Evolutionary conservation across 2,797 vertebrate genomes (phyloP), one percentile per base, ranked within the genome.

Genomic region (Anas georgica): DNA sequence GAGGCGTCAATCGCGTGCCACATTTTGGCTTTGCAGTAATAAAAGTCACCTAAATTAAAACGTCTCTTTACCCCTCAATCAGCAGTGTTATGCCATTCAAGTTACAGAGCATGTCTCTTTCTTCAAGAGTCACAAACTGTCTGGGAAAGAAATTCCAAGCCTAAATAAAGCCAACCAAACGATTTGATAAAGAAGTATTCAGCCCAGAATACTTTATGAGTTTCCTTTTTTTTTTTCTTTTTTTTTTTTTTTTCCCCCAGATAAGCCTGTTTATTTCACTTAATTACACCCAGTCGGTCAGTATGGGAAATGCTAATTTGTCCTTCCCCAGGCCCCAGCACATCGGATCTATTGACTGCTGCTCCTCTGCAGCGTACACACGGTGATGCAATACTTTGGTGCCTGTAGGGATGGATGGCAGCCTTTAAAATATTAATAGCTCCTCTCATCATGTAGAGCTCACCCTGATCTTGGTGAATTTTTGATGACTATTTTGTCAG

Each of bases 361-460:
- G 91, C 92, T 83, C 91, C 86, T 78, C 73, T 74, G 73, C 83
- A 69, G 54, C 64, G 59, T 59, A 73, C 59, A 69, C 83, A 76
- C 5, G 14, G 67, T 94, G 95, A 96, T 79, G 88, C 80, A 94
- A 96, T 86, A 91, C 43, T 90, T 78, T 9, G 46, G 50, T 90
- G 87, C 80, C 90, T 80, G 74, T 73, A 92, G 69, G 75, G 84
- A 75, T 35, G 78, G 70, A 84, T 94, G 81, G 69, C 62, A 95
- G 83, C 69, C 59, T 88, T 96, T 97, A 95, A 97, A 97, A 96
- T 95, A 97, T 95, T 97, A 96, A 96, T 80, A 95, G 80, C 56
- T 93, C 46, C 70, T 96, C 68, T 86, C 79, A 86, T 88, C 73
- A 28, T 54, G 80, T 33, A 85, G 86, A 90, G 91, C 83, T 92